phyloP scores from a whole-genome alignment of 2,888 invertebrate genomes.

The Cataglyphis rosenhaueri region DNA sequence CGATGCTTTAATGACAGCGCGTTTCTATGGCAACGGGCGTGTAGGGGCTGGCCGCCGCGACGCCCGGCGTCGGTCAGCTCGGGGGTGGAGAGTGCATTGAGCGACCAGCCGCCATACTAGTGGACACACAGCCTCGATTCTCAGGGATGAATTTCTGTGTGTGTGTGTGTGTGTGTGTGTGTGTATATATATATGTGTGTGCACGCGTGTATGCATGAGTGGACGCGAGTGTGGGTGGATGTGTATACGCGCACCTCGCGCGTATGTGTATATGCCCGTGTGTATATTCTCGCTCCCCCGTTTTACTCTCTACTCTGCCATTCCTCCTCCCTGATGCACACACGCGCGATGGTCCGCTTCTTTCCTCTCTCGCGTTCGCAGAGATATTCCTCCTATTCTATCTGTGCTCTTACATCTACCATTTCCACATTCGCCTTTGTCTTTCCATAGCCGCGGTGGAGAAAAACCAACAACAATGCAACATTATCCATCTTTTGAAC shows the following conservation, averaged over 20 bases:
- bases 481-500: conserved; percentile 75
- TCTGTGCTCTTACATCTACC: conserved; percentile 63
- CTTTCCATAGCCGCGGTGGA: conserved; percentile 53
- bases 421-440: conserved; percentile 71
- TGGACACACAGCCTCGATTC: conserved; percentile 83
- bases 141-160: conserved; percentile 82
- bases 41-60: conserved; percentile 84
- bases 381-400: conserved; percentile 37
- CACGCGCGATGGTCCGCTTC: conserved; percentile 61
- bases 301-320: conserved; percentile 64
- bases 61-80: conserved; percentile 84
- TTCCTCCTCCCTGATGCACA: conserved; percentile 49
- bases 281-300: conserved; percentile 77
- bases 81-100: conserved; percentile 80
- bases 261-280: conserved; percentile 59
- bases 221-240: conserved; percentile 49
- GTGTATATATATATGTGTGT: conserved; percentile 69
- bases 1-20: conserved; percentile 86
- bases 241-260: conserved; percentile 39
- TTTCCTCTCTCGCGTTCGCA: conserved; percentile 61
- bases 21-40: conserved; percentile 84
- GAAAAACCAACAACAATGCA: conserved; percentile 77
- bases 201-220: conserved; percentile 72
- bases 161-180: conserved; percentile 76
- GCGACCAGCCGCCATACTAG: conserved; percentile 84